Conservation (phyloP, 1,140 invertebrate species). For the Archivesica marissinica region DNA sequence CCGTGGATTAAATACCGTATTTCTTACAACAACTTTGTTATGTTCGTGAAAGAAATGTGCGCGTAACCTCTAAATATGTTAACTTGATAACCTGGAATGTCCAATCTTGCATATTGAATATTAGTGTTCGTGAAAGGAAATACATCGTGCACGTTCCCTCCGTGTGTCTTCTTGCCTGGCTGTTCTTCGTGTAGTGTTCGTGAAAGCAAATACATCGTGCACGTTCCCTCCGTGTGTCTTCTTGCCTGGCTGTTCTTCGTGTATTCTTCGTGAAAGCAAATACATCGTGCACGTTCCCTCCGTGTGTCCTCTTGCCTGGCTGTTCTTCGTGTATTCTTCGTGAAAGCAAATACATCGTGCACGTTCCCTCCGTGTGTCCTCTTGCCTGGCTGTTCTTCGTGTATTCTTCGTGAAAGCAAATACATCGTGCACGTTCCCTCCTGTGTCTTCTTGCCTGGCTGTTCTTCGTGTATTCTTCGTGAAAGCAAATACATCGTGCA, state of each 20-base stretch:
- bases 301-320: background rate
- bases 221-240: background rate
- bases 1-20: background rate
- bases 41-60: background rate
- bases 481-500: background rate
- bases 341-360: background rate
- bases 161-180: background rate
- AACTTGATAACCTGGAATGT: constrained; percentile 10
- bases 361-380: background rate
- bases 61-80: constrained; percentile 4
- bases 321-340: background rate
- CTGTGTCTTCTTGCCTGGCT: background rate
- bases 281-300: background rate
- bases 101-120: background rate
- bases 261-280: background rate
- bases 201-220: background rate
- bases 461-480: background rate
- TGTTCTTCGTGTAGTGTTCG: background rate
- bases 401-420: background rate
- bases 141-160: background rate
- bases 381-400: background rate
- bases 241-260: background rate
- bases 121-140: background rate
- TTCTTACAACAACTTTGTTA: background rate
- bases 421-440: background rate